A percentile compares a stretch with the other conserved stretches of the same genome.
Conservation (phyloP, 2,113 vertebrate genomes). For the Ornithorhynchus anatinus region DNA sequence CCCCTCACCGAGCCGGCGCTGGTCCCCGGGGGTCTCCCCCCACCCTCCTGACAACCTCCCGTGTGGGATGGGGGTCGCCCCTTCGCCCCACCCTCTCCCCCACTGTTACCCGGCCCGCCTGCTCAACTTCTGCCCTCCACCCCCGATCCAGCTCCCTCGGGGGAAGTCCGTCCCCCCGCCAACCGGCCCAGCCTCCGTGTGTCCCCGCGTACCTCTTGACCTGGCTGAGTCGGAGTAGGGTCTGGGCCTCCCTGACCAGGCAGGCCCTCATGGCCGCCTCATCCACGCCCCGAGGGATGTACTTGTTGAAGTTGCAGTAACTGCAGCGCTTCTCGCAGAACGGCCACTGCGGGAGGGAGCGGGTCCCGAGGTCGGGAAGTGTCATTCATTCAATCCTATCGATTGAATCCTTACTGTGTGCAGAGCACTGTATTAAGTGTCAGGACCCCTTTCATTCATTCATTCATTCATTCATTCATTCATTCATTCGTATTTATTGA, state of each 20-base stretch:
- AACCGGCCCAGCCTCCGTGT: fast-evolving
- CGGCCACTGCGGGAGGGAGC: slow-evolving; percentile 81
- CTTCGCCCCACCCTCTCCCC: too few species aligned
- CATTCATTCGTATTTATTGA: too few species aligned
- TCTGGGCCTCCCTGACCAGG: slow-evolving; percentile 77
- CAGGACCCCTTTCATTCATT: too few species aligned
- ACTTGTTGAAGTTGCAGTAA: slow-evolving; percentile 95
- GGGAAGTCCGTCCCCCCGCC: neutral
- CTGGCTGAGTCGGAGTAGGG: slow-evolving; percentile 79
- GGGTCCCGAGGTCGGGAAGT: neutral
- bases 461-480: too few species aligned
- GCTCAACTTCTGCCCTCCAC: too few species aligned
- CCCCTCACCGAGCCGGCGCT: too few species aligned
- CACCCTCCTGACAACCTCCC: too few species aligned
- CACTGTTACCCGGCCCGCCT: too few species aligned
- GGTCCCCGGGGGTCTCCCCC: neutral
- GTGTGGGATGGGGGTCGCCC: too few species aligned
- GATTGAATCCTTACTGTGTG: too few species aligned
- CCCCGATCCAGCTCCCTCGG: neutral
- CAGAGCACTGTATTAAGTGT: too few species aligned
- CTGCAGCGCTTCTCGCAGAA: slow-evolving; percentile 90
- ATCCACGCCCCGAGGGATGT: slow-evolving; percentile 75
- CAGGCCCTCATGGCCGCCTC: slow-evolving; percentile 72
- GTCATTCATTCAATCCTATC: too few species aligned
- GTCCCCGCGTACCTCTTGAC: slow-evolving; percentile 74